Evolutionary conservation across 2,113 vertebrate genomes (phyloP), one percentile per base, ranked within the genome.

Genomic region (Anoplopoma fimbria): DNA sequence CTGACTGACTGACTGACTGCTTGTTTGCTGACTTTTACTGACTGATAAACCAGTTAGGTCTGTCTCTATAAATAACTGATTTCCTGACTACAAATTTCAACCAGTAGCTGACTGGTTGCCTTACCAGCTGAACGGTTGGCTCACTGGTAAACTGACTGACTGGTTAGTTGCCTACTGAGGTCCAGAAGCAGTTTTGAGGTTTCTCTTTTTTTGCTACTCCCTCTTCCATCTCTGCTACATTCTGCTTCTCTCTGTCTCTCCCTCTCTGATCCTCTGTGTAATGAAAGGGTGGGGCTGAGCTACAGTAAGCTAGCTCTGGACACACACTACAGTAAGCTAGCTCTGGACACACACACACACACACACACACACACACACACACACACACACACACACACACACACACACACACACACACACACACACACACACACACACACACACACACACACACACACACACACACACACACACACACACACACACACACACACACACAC

Each of bases 221-320:
- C 25, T 65, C 55, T 69, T 74, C 73, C 64, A 73, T 60, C 34
- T 69, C 72, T 63, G 40, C 12, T 65, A 47, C 25, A 61, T 57
- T 75, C 42, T 84, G 47, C 45, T 64, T 33, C 58, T 47, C 23
- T 63, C 34, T 10, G 58, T 51, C 36, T 42, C 34, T 73, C 45
- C 45, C 53, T 53, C 10, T 53, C 42, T 58, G 19, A 68, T 45
- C 77, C 25, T 33, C 58, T 83, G 76, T 80, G 73, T 87, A 51
- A 75, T 79, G 67, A 89, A 77, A 80, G 84, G 88, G 88, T 86
- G 85, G 53, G 72, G 82, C 73, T 1, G 8, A 77, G 68, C 62
- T 55, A 76, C 23, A 69, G 55, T 61, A 40, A 57, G 71, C 33
- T 62, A 60, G 60, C 34, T 36, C 19, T 57, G 4, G 10, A 61